A percentile compares a stretch with the other conserved stretches of the same genome.
Evolutionary conservation across 2,888 invertebrate species (phyloP).

Genomic region (Agonopterix subpropinquella): DNA sequence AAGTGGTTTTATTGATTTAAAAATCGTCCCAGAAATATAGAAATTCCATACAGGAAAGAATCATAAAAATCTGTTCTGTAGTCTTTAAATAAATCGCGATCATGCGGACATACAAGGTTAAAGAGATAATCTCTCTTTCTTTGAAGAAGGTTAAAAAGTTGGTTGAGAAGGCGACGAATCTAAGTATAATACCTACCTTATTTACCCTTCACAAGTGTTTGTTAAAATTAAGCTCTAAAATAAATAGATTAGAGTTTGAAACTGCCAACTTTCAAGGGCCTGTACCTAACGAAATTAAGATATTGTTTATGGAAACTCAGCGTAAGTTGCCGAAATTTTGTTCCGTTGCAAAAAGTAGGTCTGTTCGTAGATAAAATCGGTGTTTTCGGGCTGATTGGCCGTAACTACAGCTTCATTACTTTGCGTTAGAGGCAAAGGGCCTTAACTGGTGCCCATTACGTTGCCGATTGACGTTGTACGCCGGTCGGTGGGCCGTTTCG

Average conservation of each 20-base stretch:
- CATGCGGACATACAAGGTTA: no score
- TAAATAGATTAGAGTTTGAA: conserved; percentile 18
- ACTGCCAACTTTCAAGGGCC: conserved; percentile 12
- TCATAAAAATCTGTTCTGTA: no score
- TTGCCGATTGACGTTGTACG: conserved; percentile 14
- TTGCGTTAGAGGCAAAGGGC: conserved; percentile 29
- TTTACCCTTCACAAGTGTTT: no score
- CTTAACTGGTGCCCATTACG: conserved; percentile 30
- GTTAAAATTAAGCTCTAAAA: no score
- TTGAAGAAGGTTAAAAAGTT: no score
- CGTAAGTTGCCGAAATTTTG: not conserved
- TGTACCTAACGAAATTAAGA: conserved; percentile 1
- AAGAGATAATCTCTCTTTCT: no score
- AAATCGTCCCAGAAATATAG: no score
- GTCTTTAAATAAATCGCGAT: no score
- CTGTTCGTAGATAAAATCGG: conserved; percentile 18
- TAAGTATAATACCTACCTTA: no score
- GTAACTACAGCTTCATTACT: conserved; percentile 47
- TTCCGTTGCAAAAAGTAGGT: not conserved
- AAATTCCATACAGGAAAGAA: no score
- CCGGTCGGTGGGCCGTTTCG: conserved; percentile 12
- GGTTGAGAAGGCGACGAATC: no score
- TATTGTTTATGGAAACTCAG: conserved; percentile 1
- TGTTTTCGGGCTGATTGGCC: conserved; percentile 29
- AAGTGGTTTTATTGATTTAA: no score